Percentiles rank a stretch among this genome's conserved stretches.
Conservation (phyloP, 2,888 invertebrate genomes). For the Cosmia trapezina region DNA sequence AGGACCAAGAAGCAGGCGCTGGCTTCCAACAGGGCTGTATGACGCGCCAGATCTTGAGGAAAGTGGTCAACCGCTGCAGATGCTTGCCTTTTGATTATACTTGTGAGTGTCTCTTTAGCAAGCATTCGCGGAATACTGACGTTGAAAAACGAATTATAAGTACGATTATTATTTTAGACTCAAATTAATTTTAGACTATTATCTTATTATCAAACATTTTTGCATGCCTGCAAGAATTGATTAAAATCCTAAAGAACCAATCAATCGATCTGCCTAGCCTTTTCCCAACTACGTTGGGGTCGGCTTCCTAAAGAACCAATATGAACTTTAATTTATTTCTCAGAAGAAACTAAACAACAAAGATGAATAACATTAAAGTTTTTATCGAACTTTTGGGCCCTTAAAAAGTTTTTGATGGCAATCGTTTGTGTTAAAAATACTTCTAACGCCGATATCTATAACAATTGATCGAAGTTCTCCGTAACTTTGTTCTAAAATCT, state of each 20-base stretch:
- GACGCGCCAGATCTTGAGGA: slow-evolving; percentile 71
- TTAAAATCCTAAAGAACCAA: not conserved
- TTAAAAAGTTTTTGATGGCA: slow-evolving; percentile 29
- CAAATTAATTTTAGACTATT: slow-evolving; percentile 1
- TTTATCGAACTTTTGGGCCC: slow-evolving; percentile 16
- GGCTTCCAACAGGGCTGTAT: slow-evolving; percentile 80
- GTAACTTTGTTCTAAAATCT: not conserved
- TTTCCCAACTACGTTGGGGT: no score
- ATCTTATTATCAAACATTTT: not conserved
- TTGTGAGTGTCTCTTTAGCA: slow-evolving; percentile 70
- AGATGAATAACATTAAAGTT: not conserved
- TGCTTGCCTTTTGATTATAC: slow-evolving; percentile 81
- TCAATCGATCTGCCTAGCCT: no score
- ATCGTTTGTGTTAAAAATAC: slow-evolving; percentile 8
- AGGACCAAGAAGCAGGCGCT: slow-evolving; percentile 73
- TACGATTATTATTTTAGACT: not conserved
- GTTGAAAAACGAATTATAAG: not conserved
- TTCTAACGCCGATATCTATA: not conserved
- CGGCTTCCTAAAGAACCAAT: not conserved
- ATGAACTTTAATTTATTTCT: not conserved
- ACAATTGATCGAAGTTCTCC: slow-evolving; percentile 3
- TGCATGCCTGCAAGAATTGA: not conserved
- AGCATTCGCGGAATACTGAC: no score
- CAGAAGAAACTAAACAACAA: not conserved
- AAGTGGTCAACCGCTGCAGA: slow-evolving; percentile 74